Percentiles rank a stretch among this genome's conserved stretches.
Evolutionary conservation across 2,797 vertebrate genomes (phyloP).

Genomic region (Sphaeramia orbicularis): DNA sequence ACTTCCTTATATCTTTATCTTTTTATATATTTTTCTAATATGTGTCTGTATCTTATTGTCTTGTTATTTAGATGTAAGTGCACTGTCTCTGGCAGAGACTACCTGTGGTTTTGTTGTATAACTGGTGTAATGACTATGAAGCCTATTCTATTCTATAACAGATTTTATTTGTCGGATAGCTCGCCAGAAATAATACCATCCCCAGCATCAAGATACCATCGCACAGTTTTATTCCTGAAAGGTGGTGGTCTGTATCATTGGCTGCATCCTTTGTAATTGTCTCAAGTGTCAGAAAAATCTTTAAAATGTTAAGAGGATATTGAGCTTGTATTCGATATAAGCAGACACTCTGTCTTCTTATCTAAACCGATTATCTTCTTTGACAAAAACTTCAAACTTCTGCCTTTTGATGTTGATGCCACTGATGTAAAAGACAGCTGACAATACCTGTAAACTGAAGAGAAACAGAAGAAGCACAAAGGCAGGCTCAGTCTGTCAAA

Average conservation of each 20-base stretch:
- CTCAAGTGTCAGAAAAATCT: slow-evolving; percentile 10
- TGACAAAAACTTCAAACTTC: background rate
- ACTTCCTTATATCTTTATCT: too few relatives aligned
- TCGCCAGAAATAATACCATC: background rate
- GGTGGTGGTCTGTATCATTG: background rate
- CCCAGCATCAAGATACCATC: slow-evolving; percentile 9
- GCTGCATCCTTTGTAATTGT: background rate
- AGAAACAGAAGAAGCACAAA: background rate
- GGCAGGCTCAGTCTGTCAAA: background rate
- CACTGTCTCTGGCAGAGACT: too few relatives aligned
- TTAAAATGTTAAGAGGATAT: background rate
- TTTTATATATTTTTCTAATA: too few relatives aligned
- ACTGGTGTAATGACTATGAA: too few relatives aligned
- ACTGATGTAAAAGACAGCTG: background rate
- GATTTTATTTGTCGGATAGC: background rate
- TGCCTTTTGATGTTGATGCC: background rate
- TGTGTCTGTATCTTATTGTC: too few relatives aligned
- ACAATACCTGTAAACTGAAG: background rate
- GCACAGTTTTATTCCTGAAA: slow-evolving; percentile 6
- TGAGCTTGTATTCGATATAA: background rate
- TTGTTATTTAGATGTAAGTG: too few relatives aligned
- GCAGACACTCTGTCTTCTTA: background rate
- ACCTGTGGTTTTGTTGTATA: too few relatives aligned
- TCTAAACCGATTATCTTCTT: slow-evolving; percentile 31
- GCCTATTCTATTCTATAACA: too few relatives aligned